Conservation (phyloP, 2,113 vertebrate species). For the Mirza zaza region DNA sequence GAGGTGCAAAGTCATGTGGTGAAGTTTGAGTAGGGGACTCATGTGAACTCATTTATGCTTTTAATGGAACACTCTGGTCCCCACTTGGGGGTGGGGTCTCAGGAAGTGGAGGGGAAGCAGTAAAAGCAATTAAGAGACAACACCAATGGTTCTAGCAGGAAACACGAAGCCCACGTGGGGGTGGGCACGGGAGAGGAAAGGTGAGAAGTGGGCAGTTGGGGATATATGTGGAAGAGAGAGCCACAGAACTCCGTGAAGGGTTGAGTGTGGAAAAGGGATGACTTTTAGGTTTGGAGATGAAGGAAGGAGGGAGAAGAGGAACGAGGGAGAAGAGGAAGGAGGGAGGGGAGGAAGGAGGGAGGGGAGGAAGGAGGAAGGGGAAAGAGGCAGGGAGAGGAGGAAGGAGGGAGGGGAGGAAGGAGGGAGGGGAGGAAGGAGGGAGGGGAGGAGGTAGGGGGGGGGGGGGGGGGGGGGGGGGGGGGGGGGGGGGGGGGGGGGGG, state of each 20-base stretch:
- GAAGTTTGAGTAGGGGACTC: not conserved
- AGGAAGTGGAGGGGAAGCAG: not conserved
- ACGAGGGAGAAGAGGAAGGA: no score
- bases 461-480: no score
- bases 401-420: not conserved
- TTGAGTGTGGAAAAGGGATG: not conserved
- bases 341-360: not conserved
- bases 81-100: not conserved
- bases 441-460: no score
- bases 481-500: no score
- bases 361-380: no score
- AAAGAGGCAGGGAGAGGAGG: no score
- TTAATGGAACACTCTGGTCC: not conserved
- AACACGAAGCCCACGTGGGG: not conserved
- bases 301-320: not conserved
- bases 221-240: not conserved
- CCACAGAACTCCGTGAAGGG: not conserved
- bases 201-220: not conserved
- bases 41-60: not conserved
- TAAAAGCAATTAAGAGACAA: not conserved
- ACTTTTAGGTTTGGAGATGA: not conserved
- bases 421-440: not conserved
- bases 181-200: accelerated
- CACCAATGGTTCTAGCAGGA: not conserved
- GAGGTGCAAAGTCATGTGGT: accelerated